Conservation (phyloP, 2,888 invertebrate genomes). For the Pheosia tremula region DNA sequence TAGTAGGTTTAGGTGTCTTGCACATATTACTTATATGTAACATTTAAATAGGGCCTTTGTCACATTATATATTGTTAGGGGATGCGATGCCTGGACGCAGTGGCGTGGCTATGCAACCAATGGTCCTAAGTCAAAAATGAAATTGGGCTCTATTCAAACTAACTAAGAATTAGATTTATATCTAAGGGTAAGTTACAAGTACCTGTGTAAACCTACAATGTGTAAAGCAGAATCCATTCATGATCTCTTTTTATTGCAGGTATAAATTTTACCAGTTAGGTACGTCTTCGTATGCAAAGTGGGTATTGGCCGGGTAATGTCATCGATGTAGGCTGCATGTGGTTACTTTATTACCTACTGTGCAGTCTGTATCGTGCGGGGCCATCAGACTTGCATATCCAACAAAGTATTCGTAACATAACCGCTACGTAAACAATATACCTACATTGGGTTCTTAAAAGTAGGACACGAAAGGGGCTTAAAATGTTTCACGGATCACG, state of each 20-base stretch:
- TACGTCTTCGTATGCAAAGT: conserved; percentile 2
- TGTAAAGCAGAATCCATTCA: too few relatives aligned
- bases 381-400: conserved; percentile 2
- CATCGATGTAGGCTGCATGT: conserved; percentile 11
- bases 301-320: conserved; percentile 3
- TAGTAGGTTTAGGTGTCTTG: too few relatives aligned
- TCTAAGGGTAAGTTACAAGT: too few relatives aligned
- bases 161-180: too few relatives aligned
- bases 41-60: too few relatives aligned
- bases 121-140: too few relatives aligned
- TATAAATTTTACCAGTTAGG: neutral
- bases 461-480: conserved; percentile 39
- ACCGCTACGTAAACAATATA: conserved; percentile 21
- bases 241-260: neutral
- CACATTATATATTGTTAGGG: too few relatives aligned
- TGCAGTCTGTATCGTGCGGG: neutral
- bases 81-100: too few relatives aligned
- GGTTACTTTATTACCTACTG: neutral
- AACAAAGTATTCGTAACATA: neutral
- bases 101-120: too few relatives aligned
- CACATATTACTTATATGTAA: too few relatives aligned
- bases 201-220: too few relatives aligned
- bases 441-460: conserved; percentile 22
- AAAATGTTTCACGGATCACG: conserved; percentile 42
- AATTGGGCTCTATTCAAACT: too few relatives aligned